Base-by-base conservation (phyloP, 2,113 vertebrate genomes). In the Oreamnos americanus region DNA sequence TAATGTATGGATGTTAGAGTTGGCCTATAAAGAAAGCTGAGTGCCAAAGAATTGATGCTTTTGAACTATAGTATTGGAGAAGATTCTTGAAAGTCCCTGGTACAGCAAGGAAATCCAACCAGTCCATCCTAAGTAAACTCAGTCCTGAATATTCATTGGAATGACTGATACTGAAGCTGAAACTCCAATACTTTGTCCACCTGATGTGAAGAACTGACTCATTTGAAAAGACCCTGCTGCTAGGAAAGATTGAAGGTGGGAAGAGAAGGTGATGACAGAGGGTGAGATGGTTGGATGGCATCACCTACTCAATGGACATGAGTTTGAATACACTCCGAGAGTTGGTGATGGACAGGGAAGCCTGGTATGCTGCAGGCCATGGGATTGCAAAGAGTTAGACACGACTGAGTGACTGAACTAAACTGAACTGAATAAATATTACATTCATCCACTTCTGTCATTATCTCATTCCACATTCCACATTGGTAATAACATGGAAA, bases 381-480 rank as follows among this genome's bases (percentile, higher is more conserved):
- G 67, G n/a, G 9, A 5, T 39, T 2, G 0, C n/a, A 39, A 71
- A 71, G 67, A 71, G 67, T 23, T 64, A 30, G 62, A 64, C 3
- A 17, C 0, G 1, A 64, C 15, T 64, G 16, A 64, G 7, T 64
- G 62, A n/a, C 15, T 64, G 30, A 33, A 81, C 4, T 64, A 33
- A 67, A n/a, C 33, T 36, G 64, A 67, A 82, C 7, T 25, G 36
- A 64, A 7, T 57, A 86, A 49, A 1, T 33, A 36, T 23, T 30
- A 28, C 13, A 14, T 51, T 13, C 3, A 12, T 45, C 1, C 0
- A 78, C 17, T 74, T 3, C 28, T 71, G 0, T 21, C 5, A 13
- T 58, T n/a, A 30, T 57, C 15, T 96, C 6, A 51, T 67, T 51
- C 15, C 12, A 30, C 28, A 17, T 58, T 57, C 33, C 11, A 21